phyloP scores from a whole-genome alignment of 2,113 vertebrate species.

The Hylia prasina region DNA sequence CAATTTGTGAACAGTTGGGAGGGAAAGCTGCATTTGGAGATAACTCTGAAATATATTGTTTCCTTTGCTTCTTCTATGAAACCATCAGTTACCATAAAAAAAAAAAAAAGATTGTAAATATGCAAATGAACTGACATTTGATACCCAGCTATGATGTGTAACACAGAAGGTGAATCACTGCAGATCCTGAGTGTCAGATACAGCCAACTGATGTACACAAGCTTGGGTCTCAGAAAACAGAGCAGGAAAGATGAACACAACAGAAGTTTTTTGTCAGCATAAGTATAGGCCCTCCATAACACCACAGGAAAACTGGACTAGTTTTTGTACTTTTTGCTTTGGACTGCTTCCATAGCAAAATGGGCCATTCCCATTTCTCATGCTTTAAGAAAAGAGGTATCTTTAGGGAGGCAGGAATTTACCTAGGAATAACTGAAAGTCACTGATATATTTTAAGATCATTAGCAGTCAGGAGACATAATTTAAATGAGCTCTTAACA shows the following conservation, averaged over 20 bases:
- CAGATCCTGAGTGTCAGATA: background rate
- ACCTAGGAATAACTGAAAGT: background rate
- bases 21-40: background rate
- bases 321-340: slow-evolving; percentile 13
- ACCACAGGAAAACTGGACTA: background rate
- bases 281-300: background rate
- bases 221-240: background rate
- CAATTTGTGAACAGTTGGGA: background rate
- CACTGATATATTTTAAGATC: background rate
- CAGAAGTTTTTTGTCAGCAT: slow-evolving; percentile 39
- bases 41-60: background rate
- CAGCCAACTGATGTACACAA: background rate
- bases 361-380: background rate
- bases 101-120: background rate
- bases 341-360: background rate
- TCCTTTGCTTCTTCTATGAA: background rate
- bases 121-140: background rate
- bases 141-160: background rate
- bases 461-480: background rate
- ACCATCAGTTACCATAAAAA: background rate
- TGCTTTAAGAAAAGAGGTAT: background rate
- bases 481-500: background rate
- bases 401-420: slow-evolving; percentile 2
- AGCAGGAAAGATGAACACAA: background rate
- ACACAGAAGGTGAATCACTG: background rate